phyloP scores from a whole-genome alignment of 1,140 invertebrate genomes.

The Thaumatotibia leucotreta region DNA sequence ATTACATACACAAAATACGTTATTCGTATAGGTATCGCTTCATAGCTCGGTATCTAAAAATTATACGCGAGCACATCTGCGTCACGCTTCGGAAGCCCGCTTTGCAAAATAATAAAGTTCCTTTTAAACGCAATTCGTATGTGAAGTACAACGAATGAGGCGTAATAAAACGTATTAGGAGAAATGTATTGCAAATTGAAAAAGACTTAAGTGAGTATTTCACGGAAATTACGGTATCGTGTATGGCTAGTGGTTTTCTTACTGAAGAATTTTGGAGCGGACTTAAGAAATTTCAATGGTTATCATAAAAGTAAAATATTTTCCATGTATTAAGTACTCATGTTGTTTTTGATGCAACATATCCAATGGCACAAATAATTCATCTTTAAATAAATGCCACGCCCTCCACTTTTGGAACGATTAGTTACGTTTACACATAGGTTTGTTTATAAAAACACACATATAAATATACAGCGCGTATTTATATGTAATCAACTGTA shows the following conservation, averaged over 20 bases:
- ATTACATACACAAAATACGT: constrained; percentile 29
- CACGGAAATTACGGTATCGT: not conserved
- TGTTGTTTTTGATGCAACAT: too few relatives aligned
- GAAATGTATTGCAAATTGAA: constrained; percentile 61
- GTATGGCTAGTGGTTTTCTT: not conserved
- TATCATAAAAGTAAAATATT: not conserved
- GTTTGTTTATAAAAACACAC: too few relatives aligned
- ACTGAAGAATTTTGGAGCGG: not conserved
- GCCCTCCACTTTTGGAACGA: too few relatives aligned
- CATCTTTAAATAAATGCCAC: too few relatives aligned
- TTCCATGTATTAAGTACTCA: too few relatives aligned
- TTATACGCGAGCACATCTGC: constrained; percentile 56
- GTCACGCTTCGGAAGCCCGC: constrained; percentile 34
- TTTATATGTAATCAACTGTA: too few relatives aligned
- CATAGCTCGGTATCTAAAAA: constrained; percentile 47
- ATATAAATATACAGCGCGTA: too few relatives aligned
- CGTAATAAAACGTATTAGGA: constrained; percentile 68
- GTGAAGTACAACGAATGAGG: constrained; percentile 61
- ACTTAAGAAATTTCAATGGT: not conserved
- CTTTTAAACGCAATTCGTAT: constrained; percentile 70
- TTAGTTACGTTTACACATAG: too few relatives aligned
- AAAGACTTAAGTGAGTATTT: constrained; percentile 15
- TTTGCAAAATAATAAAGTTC: constrained; percentile 67
- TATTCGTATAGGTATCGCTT: constrained; percentile 44
- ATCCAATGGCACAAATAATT: too few relatives aligned